phyloP scores from a whole-genome alignment of 1,140 invertebrate genomes.

The Hydropsyche tenuis region DNA sequence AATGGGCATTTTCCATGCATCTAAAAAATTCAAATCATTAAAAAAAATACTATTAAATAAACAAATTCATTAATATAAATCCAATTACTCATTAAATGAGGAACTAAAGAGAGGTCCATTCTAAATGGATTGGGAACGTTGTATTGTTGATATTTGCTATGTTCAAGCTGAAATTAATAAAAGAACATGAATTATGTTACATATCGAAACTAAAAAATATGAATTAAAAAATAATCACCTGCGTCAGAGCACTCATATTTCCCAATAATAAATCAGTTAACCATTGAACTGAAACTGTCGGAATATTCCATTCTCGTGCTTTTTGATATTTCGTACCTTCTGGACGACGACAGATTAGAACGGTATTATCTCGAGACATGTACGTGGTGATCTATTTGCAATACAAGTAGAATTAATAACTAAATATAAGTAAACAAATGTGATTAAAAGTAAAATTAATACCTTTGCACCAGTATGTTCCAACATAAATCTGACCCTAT shows the following conservation, averaged over 20 bases:
- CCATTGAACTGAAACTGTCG: constrained; percentile 93
- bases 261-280: constrained; percentile 92
- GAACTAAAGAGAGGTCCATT: constrained; percentile 85
- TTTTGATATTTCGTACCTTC: constrained; percentile 88
- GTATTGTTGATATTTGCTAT: constrained; percentile 88
- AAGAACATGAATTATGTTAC: not conserved
- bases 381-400: constrained; percentile 67
- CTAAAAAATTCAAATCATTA: constrained; percentile 60
- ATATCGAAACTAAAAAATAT: constrained; percentile 1
- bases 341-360: constrained; percentile 76
- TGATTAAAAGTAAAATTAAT: constrained; percentile 53
- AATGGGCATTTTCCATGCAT: constrained; percentile 90
- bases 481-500: constrained; percentile 80
- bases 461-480: constrained; percentile 85
- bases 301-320: constrained; percentile 87
- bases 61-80: constrained; percentile 13
- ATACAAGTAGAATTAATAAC: constrained; percentile 16
- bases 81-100: constrained; percentile 85
- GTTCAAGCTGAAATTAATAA: constrained; percentile 70
- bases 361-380: constrained; percentile 76
- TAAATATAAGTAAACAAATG: not conserved
- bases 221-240: constrained; percentile 51
- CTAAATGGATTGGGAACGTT: constrained; percentile 78
- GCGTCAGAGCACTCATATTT: constrained; percentile 78
- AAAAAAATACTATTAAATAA: not conserved